Evolutionary conservation across 2,888 invertebrate species (phyloP).

Genomic region (Nysson spinosus): DNA sequence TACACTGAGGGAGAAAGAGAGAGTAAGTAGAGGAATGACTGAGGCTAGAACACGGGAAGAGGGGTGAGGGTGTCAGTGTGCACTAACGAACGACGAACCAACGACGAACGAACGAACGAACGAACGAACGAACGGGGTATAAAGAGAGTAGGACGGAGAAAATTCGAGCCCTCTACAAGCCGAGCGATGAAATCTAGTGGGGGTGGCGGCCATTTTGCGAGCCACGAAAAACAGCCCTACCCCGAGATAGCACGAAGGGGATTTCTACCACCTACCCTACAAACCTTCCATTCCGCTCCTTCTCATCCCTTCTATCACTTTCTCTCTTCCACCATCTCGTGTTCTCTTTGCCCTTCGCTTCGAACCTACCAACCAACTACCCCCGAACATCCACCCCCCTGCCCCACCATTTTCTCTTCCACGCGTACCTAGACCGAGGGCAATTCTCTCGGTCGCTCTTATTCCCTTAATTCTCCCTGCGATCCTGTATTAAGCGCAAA

Average conservation of each 20-base stretch:
- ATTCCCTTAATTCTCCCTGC: constrained; percentile 46
- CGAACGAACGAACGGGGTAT: constrained; percentile 72
- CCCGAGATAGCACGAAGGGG: constrained; percentile 72
- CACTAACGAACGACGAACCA: constrained; percentile 54
- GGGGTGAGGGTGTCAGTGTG: too few relatives aligned
- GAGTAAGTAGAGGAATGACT: constrained; percentile 38
- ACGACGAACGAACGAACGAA: constrained; percentile 51
- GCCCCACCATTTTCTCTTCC: constrained; percentile 8
- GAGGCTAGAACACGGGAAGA: constrained; percentile 47
- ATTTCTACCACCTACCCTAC: constrained; percentile 52
- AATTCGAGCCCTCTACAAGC: constrained; percentile 71
- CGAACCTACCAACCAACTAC: constrained; percentile 32
- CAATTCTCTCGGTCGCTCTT: constrained; percentile 46
- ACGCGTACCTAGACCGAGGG: constrained; percentile 1
- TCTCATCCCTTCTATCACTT: constrained; percentile 25
- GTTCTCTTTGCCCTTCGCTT: constrained; percentile 26
- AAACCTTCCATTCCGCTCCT: constrained; percentile 25
- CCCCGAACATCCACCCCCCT: constrained; percentile 1
- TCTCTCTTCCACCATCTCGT: constrained; percentile 43
- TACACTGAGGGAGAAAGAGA: constrained; percentile 29
- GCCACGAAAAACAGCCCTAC: constrained; percentile 76
- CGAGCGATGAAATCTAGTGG: constrained; percentile 56
- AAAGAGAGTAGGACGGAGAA: constrained; percentile 76
- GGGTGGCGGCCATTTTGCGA: constrained; percentile 77
- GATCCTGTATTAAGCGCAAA: constrained; percentile 69